A percentile compares a stretch with the other conserved stretches of the same genome.
Conservation (phyloP, 2,888 invertebrate genomes). For the Halictus quadricinctus region DNA sequence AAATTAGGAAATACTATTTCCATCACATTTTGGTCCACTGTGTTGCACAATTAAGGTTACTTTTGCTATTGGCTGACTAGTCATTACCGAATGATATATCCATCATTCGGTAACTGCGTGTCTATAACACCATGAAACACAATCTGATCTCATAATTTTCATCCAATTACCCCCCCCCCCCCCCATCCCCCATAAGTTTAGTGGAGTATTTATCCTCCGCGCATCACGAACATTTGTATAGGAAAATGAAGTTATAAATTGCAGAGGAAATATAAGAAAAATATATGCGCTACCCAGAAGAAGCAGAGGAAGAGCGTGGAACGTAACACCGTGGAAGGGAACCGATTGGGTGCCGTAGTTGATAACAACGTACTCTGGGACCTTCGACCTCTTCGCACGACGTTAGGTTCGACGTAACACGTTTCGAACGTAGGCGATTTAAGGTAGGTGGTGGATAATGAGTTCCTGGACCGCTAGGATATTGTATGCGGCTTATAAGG, state of each 20-base stretch:
- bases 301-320: background rate
- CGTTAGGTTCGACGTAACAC: constrained; percentile 48
- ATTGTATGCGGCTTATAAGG: constrained; percentile 69
- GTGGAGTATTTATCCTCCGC: background rate
- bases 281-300: background rate
- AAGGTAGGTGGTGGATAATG: constrained; percentile 61
- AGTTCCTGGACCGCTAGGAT: constrained; percentile 60
- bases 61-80: background rate
- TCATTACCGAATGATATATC: background rate
- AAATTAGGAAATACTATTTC: no score
- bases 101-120: background rate
- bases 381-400: constrained; percentile 60
- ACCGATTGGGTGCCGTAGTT: constrained; percentile 22
- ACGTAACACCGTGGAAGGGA: constrained; percentile 1
- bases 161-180: background rate
- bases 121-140: background rate
- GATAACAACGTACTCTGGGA: constrained; percentile 52
- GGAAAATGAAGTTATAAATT: constrained; percentile 1
- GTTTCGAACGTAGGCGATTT: constrained; percentile 63
- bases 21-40: no score
- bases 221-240: background rate
- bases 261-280: background rate
- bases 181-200: no score
- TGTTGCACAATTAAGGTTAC: no score
- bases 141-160: background rate